Base-by-base conservation (phyloP, 1,140 invertebrate species). In the Drosophila bipectinata region DNA sequence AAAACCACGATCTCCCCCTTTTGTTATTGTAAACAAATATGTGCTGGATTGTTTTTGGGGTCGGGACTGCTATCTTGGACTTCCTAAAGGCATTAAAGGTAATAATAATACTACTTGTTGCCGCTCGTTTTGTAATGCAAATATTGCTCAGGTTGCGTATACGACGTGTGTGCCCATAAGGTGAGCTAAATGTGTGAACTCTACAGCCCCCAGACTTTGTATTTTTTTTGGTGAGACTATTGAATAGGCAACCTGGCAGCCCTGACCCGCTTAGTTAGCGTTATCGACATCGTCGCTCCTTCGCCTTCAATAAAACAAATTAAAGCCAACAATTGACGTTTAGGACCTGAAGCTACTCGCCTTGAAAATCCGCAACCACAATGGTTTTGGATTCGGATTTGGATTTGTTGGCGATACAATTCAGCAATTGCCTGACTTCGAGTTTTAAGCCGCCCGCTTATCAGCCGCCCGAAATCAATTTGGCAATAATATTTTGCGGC, bases 311-410 rank as follows among this genome's bases (percentile, higher is more conserved):
- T 88, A 89, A 87, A 87, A 89, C 79, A 88, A 88, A 88, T 87
- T 87, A 83, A 79, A 88, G 83, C 72, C 83, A 79, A 77, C 72
- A 85, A 85, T 81, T 84, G 81, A 87, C 81, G 78, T 72, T 87
- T 88, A 88, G 79, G 83, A 88, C 83, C 83, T 88, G 79, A 88
- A 88, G 83, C 83, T 83, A 88, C 83, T 89, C 56, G 83, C 83
- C 83, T 87, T 87, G 83, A 87, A 87, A 77, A 62, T 37, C 55
- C 51, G 60, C 57, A 48, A 34, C 47, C 26, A 60, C 63, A 77
- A 72, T 57, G 54, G 57, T 26, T 44, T 58, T 9, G 41, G 41
- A 15, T 45, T 45, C 7, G 44, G 18, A 9, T 47, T 47, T 9
- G 15, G 44, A 47, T 44, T 44, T 44, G 18, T 28, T 28, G 1